These are phyloP conservation scores for Berghia stephanieae DNA, from an alignment of 1,140 invertebrate species.

Conservation along the genomic window DNA sequence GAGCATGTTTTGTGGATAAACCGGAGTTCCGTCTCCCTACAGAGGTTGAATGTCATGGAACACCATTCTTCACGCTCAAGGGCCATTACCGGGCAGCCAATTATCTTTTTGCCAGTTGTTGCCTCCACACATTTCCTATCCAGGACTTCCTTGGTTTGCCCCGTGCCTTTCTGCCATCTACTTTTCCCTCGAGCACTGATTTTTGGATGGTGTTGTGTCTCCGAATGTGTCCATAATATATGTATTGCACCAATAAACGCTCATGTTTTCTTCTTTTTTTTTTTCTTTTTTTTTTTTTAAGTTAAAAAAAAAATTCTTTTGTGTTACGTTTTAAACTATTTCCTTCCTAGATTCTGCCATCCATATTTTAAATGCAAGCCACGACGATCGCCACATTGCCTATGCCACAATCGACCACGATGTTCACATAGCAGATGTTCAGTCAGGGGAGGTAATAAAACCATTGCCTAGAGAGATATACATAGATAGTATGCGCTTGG, in stretches of 20 bases:
- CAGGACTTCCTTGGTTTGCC: too few species aligned
- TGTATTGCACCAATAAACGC: neutral
- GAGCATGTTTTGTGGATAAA: too few species aligned
- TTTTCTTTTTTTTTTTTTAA: neutral
- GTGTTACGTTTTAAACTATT: neutral
- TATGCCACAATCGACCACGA: slow-evolving; percentile 16
- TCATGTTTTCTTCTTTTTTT: neutral
- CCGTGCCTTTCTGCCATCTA: too few species aligned
- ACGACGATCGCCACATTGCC: neutral
- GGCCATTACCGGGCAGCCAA: too few species aligned
- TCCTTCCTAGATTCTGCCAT: slow-evolving; percentile 17
- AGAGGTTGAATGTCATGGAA: too few species aligned
- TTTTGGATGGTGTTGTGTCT: neutral
- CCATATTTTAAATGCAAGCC: slow-evolving; percentile 10
- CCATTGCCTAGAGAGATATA: too few species aligned
- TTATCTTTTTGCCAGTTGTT: too few species aligned
- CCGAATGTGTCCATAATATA: neutral
- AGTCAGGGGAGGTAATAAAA: slow-evolving; percentile 6
- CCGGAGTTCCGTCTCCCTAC: too few species aligned
- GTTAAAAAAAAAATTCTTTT: neutral
- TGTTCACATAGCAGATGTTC: neutral
- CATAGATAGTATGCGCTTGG: too few species aligned
- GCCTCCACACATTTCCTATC: too few species aligned
- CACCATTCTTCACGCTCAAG: too few species aligned
- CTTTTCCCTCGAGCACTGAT: neutral